Base-by-base conservation (phyloP, 2,113 vertebrate species). In the Pongo abelii region DNA sequence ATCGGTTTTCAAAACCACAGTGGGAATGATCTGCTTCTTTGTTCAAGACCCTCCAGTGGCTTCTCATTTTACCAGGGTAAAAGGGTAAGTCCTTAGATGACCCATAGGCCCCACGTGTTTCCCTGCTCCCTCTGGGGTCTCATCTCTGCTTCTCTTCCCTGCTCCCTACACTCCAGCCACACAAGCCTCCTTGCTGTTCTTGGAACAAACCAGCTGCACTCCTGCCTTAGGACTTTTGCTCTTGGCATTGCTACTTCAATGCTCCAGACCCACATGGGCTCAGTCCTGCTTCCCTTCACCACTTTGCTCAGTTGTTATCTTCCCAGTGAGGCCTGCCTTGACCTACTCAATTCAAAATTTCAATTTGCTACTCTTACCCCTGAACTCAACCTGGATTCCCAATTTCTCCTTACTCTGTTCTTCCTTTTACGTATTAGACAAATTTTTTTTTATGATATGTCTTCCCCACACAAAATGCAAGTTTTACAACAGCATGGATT, bases 81-180 rank as follows among this genome's bases (percentile, higher is more conserved):
- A 87, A 67, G 32, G 38, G 25, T 78, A 52, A 57, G 40, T 27
- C n/a, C 38, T 84, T 14, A 18, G 0, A 1, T 9, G 40, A 30
- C 32, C 11, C 30, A 40, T 4, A 79, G 55, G 38, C 6, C 11
- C 8, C 4, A 3, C 0, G 0, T 5, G 23, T 27, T 84, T 50
- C 27, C 14, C 43, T 84, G 79, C 64, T 17, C 17, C 9, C 38
- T 38, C 32, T 48, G 17, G 35, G 30, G 46, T 4, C 74, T 84
- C 46, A 23, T 40, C 4, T 25, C 59, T 50, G 43, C 23, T 3
- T 5, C 38, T 77, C 48, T 20, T 11, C 52, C 32, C 3, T 2
- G 7, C 16, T 57, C 70, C 55, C 46, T 64, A 14, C 22, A 25
- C 1, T 32, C 6, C 55, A 30, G 61, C 38, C 89, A 38, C 1